Evolutionary conservation across 2,888 invertebrate species (phyloP), one percentile per base, ranked within the genome.

Genomic region (Rotaria macrura): DNA sequence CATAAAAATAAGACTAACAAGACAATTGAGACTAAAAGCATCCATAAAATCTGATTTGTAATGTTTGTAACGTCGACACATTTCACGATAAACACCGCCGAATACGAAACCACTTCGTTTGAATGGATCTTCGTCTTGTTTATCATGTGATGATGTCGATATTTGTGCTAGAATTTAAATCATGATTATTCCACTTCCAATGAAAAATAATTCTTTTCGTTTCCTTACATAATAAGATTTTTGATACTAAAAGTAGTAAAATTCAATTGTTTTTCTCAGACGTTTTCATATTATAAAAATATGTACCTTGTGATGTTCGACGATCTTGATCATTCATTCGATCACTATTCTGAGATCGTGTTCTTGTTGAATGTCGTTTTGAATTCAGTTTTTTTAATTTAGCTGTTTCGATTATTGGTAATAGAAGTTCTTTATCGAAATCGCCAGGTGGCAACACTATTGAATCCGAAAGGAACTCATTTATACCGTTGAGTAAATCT

Each of bases 21-120:
- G 29, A 47, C 86, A 86, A 83, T 86, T 84, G 5, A 86, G 29
- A 55, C 84, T 84, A 20, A 86, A 47, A 6, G 84, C 86, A 85
- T 86, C 86, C 9, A 54, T 25, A 54, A 86, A n/a, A 57, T 86
- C 86, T n/a, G 74, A 74, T 84, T 84, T 84, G 29, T 86, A 86
- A 29, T 85, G 84, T 14, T 52, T n/a, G 29, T 86, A 86, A 40
- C 86, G 54, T n/a, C 84, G 86, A 34, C 57, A 54, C 20, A 86
- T 86, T 47, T 86, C 86, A 34, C 74, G 84, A 14, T 34, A 43
- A 5, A 86, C 52, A 84, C 84, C 52, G 10, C 86, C 86, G 49
- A 86, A 86, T 47, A 79, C 54, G 34, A n/a, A 29, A 40, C 84
- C 74, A 34, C 84, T 86, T 55, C 84, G 54, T n/a, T 79, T 47